Evolutionary conservation across 2,113 vertebrate species (phyloP), one percentile per base, ranked within the genome.

Genomic region (Sturnira hondurensis): DNA sequence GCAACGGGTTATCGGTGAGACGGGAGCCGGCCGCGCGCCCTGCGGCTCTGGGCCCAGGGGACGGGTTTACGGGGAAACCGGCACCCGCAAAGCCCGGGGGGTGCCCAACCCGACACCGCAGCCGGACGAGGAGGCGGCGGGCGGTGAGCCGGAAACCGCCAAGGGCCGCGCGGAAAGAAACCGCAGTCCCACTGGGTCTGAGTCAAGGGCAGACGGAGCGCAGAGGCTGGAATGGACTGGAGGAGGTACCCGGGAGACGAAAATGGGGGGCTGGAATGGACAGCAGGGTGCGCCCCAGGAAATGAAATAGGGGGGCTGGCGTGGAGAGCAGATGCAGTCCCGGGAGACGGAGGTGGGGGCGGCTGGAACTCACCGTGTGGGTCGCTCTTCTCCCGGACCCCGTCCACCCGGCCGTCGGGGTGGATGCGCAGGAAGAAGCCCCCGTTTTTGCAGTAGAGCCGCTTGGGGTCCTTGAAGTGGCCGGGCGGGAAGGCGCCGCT

Each of bases 361-460:
- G 54, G 26, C 54, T 7, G 1, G 76, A 50, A 98, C 98, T 99
- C 98, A 99, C 99, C 99, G 98, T 99, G 98, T 0, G 99, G 99
- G 97, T 99, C 99, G 97, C 97, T 99, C 98, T 99, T 99, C 98
- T 99, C 99, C 8, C 99, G 99, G 95, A 99, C 99, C 36, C 99
- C 99, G 73, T 99, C 99, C 98, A 99, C 99, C 50, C 98, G 98
- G 33, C 99, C 99, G 94, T 99, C 99, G 36, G 99, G 98, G 89
- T 98, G 98, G 93, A 99, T 99, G 98, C 99, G 98, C 96, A 99
- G 97, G 97, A 99, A 99, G 98, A 99, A 99, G 95, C 99, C 99
- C 11, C 99, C 99, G 96, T 99, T 99, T 95, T 99, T 99, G 97
- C 99, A 99, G 98, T 99, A 99, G 10, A 99, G 98, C 81, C 99